A percentile compares a stretch with the other conserved stretches of the same genome.
Evolutionary conservation across 2,113 vertebrate genomes (phyloP).

Genomic region (Albula glossodonta): DNA sequence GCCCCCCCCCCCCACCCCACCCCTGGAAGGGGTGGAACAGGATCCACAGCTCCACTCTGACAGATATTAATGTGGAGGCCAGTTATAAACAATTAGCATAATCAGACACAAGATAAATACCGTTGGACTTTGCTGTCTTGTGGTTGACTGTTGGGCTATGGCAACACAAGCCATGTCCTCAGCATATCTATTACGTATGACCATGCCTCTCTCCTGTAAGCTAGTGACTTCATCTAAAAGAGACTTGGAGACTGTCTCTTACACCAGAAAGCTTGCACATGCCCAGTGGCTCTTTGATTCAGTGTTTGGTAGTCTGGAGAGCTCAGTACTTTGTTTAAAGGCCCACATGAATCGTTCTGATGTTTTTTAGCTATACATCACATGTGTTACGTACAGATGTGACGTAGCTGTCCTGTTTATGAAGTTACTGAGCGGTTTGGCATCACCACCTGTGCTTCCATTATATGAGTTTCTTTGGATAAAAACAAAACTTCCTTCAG

Average conservation of each 20-base stretch:
- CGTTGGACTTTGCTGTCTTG: background rate
- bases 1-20: constrained; percentile 39
- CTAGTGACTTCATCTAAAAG: background rate
- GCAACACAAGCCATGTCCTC: background rate
- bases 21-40: constrained; percentile 48
- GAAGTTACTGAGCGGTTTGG: too few species aligned
- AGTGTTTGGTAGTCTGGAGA: background rate
- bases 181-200: background rate
- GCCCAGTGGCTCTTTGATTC: background rate
- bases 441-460: too few species aligned
- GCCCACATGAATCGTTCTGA: too few species aligned
- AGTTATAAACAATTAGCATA: background rate
- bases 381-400: too few species aligned
- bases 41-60: background rate
- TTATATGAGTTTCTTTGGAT: too few species aligned
- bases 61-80: constrained; percentile 20
- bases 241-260: background rate
- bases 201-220: background rate
- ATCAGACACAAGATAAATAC: background rate
- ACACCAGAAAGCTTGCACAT: background rate
- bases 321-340: background rate
- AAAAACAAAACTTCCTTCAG: too few species aligned
- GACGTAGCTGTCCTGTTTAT: too few species aligned
- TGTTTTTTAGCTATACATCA: too few species aligned
- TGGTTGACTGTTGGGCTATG: background rate